Evolutionary conservation across 1,140 invertebrate genomes (phyloP).

Genomic region (Pachypeltis micranthus): DNA sequence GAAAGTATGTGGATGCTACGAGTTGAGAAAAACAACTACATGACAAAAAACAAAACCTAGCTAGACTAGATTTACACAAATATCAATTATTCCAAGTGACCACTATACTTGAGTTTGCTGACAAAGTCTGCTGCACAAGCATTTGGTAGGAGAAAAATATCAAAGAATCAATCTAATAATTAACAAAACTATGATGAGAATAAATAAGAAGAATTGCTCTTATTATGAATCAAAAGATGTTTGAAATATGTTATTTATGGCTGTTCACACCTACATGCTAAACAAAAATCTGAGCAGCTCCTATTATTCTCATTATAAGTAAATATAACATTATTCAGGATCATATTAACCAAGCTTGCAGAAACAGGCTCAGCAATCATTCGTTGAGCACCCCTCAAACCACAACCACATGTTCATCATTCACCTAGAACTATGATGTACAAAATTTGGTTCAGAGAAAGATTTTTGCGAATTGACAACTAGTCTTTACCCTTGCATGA

Average conservation of each 20-base stretch:
- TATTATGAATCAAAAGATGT: background rate
- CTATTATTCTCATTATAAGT: background rate
- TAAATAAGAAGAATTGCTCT: background rate
- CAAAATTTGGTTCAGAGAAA: background rate
- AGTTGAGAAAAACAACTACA: background rate
- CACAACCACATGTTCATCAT: constrained; percentile 1
- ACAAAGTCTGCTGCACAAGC: too few relatives aligned
- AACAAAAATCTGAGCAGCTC: background rate
- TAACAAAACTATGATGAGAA: background rate
- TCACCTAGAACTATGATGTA: background rate
- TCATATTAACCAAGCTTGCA: background rate
- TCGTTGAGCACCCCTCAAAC: background rate
- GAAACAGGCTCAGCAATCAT: background rate
- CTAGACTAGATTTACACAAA: background rate
- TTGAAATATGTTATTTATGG: too few relatives aligned
- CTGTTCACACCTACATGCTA: background rate
- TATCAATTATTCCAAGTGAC: background rate
- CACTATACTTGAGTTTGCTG: too few relatives aligned
- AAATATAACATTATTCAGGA: background rate
- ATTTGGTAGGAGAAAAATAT: background rate
- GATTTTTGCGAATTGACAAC: background rate
- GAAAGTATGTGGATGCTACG: background rate
- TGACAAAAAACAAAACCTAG: background rate
- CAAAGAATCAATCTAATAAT: background rate
- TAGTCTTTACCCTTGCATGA: background rate